phyloP scores from a whole-genome alignment of 2,888 invertebrate species.

The Amiota mariae region DNA sequence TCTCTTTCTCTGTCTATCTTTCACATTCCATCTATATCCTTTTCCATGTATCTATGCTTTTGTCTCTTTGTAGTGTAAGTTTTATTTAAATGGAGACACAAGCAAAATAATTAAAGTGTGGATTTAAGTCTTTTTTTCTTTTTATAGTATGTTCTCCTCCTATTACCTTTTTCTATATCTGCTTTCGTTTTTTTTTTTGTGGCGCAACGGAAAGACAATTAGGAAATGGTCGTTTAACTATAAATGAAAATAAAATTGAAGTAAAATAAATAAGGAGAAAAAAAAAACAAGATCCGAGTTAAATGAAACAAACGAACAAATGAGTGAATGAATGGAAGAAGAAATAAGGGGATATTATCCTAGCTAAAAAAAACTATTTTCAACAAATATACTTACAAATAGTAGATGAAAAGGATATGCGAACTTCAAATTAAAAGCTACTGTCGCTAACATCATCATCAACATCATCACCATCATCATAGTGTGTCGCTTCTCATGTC shows the following conservation, averaged over 20 bases:
- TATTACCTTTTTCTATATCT: neutral
- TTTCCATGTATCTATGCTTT: neutral
- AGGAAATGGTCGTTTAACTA: slow-evolving; percentile 56
- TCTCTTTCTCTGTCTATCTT: neutral
- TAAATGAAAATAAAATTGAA: slow-evolving; percentile 5
- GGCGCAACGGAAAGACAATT: slow-evolving; percentile 56
- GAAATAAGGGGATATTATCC: too few relatives aligned
- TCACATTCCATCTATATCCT: neutral
- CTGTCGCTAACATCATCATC: slow-evolving; percentile 3
- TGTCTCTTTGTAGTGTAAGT: slow-evolving; percentile 38
- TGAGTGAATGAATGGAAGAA: neutral
- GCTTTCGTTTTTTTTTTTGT: slow-evolving; percentile 36
- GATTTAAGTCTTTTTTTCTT: slow-evolving; percentile 51
- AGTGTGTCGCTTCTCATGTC: slow-evolving; percentile 11
- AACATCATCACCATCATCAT: too few relatives aligned
- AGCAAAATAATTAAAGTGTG: slow-evolving; percentile 63
- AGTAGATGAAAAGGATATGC: slow-evolving; percentile 43
- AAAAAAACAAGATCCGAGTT: neutral
- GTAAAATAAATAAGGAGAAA: neutral
- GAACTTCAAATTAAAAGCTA: slow-evolving; percentile 52
- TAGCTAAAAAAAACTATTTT: too few relatives aligned
- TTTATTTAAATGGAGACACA: slow-evolving; percentile 59
- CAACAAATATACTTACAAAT: neutral
- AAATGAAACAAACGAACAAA: neutral
- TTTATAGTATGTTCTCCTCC: neutral